Conservation (phyloP, 2,113 vertebrate species). For the Macrotus californicus region DNA sequence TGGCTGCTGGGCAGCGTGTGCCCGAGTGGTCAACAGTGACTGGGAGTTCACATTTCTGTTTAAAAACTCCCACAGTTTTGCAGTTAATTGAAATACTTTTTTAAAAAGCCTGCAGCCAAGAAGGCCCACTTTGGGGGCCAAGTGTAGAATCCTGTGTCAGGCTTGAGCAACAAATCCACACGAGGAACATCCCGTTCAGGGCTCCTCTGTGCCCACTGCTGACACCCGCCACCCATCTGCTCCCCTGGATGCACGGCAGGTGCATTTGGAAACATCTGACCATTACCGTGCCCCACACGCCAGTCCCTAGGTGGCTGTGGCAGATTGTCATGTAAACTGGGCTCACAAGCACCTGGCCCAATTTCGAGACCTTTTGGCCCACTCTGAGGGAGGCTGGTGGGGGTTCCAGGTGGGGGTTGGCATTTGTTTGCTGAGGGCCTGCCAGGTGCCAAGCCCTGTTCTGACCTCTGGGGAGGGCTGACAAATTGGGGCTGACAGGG, state of each 20-base stretch:
- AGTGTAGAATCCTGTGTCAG: not conserved
- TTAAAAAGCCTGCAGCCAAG: not conserved
- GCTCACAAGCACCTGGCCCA: not conserved
- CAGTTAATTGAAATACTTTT: not conserved
- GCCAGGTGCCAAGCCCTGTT: not conserved
- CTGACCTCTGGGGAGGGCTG: not conserved
- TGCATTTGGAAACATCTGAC: not conserved
- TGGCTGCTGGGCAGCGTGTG: not conserved
- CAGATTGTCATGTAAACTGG: not conserved
- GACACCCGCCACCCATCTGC: not conserved
- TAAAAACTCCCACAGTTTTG: not conserved
- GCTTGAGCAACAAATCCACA: not conserved
- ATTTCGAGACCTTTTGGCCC: not conserved
- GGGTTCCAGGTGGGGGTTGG: not conserved
- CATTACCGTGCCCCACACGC: accelerated
- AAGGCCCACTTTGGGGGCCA: not conserved
- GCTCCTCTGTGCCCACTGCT: not conserved
- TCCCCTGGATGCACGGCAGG: not conserved
- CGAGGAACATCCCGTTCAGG: not conserved
- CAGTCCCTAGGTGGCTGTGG: accelerated
- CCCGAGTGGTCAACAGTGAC: not conserved
- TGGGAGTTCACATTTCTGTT: not conserved
- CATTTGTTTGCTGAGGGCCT: not conserved
- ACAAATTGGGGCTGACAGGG: not conserved
- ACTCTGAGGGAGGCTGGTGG: not conserved